A percentile compares a stretch with the other conserved stretches of the same genome.
Conservation (phyloP, 1,140 invertebrate species). For the Rhynchophorus ferrugineus region DNA sequence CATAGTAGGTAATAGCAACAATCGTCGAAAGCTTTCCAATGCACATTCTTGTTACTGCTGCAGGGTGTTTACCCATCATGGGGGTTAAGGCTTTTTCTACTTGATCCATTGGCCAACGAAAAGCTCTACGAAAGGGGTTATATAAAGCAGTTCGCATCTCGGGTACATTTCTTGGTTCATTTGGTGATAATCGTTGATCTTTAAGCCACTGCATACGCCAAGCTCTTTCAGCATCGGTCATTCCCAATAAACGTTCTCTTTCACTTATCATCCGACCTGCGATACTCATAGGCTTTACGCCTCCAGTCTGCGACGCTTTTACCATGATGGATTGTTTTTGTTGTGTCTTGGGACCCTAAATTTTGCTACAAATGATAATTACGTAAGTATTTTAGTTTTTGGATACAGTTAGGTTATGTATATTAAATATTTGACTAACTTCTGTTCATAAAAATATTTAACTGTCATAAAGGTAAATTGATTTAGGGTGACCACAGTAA, state of each 20-base stretch:
- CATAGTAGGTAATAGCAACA: slow-evolving; percentile 41
- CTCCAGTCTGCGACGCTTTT: slow-evolving; percentile 47
- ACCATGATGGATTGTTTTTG: slow-evolving; percentile 18
- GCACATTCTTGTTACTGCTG: slow-evolving; percentile 50
- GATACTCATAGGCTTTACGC: slow-evolving; percentile 63
- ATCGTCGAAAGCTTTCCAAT: slow-evolving; percentile 54
- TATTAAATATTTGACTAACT: too few relatives aligned
- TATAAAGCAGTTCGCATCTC: slow-evolving; percentile 58
- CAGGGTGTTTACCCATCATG: slow-evolving; percentile 48
- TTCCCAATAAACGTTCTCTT: slow-evolving; percentile 70
- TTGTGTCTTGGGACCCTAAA: background rate
- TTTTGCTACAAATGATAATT: background rate
- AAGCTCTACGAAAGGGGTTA: slow-evolving; percentile 72
- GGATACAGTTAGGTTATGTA: too few relatives aligned
- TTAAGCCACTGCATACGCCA: slow-evolving; percentile 77
- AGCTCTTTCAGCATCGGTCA: slow-evolving; percentile 73
- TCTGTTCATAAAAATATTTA: too few relatives aligned
- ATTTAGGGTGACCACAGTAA: too few relatives aligned
- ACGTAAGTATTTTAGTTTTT: slow-evolving; percentile 5
- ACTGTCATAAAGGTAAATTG: too few relatives aligned
- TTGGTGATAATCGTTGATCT: slow-evolving; percentile 65
- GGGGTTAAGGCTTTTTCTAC: slow-evolving; percentile 50
- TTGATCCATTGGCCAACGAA: slow-evolving; percentile 61
- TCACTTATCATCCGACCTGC: slow-evolving; percentile 62
- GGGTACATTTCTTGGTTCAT: slow-evolving; percentile 62